Conservation (phyloP, 2,888 invertebrate species). For the Amphiduros pacificus region DNA sequence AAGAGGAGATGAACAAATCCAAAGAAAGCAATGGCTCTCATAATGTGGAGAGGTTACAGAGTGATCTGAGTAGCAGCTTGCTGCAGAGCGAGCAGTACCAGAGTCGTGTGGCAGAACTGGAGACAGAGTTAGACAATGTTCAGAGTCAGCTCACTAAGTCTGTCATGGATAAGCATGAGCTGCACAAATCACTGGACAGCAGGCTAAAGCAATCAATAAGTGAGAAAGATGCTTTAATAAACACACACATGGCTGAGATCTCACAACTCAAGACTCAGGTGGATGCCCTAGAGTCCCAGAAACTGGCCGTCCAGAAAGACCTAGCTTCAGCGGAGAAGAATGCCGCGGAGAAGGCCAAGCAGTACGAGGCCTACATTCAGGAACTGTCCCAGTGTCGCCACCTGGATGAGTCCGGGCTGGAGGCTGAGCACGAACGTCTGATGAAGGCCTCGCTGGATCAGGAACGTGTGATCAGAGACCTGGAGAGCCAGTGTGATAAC, state of each 20-base stretch:
- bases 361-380: slow-evolving; percentile 38
- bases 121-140: neutral
- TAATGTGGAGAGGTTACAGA: neutral
- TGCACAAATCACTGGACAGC: neutral
- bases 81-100: neutral
- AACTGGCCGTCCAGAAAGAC: slow-evolving; percentile 16
- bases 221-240: no score
- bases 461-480: slow-evolving; percentile 30
- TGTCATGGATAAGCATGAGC: neutral
- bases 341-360: slow-evolving; percentile 30
- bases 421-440: slow-evolving; percentile 33
- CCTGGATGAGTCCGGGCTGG: slow-evolving; percentile 31
- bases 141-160: neutral
- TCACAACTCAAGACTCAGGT: slow-evolving; percentile 2
- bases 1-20: neutral
- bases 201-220: no score
- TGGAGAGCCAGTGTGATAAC: slow-evolving; percentile 31
- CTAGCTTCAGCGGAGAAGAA: slow-evolving; percentile 20
- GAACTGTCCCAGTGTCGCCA: slow-evolving; percentile 34
- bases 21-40: no score
- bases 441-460: slow-evolving; percentile 32
- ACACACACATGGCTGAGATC: neutral
- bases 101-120: neutral
- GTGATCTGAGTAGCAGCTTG: neutral
- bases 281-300: slow-evolving; percentile 6